A percentile compares a stretch with the other conserved stretches of the same genome.
Evolutionary conservation across 1,140 invertebrate species (phyloP).

Genomic region (Macrobrachium rosenbergii): DNA sequence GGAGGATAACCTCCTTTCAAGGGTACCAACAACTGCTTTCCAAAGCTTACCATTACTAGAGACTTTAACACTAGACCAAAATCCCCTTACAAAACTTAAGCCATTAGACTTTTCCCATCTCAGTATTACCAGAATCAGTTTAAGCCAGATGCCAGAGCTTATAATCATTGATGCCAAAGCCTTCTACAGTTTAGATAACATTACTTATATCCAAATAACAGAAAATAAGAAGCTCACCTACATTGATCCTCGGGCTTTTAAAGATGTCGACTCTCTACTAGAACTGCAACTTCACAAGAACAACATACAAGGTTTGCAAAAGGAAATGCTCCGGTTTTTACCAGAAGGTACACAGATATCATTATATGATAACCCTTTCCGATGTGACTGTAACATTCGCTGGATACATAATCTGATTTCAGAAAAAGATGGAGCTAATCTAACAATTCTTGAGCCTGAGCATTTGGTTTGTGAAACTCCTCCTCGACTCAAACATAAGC

Average conservation of each 20-base stretch:
- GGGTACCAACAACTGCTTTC: slow-evolving; percentile 65
- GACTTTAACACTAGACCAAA: slow-evolving; percentile 66
- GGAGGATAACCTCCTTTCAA: slow-evolving; percentile 67
- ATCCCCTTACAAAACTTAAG: slow-evolving; percentile 68
- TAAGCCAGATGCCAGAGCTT: slow-evolving; percentile 70
- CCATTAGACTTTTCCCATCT: slow-evolving; percentile 69
- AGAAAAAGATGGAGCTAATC: slow-evolving; percentile 52
- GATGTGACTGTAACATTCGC: slow-evolving; percentile 73
- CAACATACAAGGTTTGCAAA: slow-evolving; percentile 69
- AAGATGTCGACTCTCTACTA: slow-evolving; percentile 68
- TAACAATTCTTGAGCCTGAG: slow-evolving; percentile 66
- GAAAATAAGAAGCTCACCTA: slow-evolving; percentile 70
- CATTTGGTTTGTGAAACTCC: slow-evolving; percentile 70
- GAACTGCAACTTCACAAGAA: slow-evolving; percentile 71
- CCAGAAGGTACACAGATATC: slow-evolving; percentile 69
- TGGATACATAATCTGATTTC: slow-evolving; percentile 69
- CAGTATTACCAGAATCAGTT: slow-evolving; percentile 68
- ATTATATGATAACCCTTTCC: slow-evolving; percentile 71
- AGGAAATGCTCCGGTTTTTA: slow-evolving; percentile 67
- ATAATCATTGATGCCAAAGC: slow-evolving; percentile 69
- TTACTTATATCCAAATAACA: slow-evolving; percentile 69
- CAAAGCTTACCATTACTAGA: slow-evolving; percentile 65
- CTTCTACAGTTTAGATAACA: slow-evolving; percentile 70
- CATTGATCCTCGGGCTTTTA: slow-evolving; percentile 70
- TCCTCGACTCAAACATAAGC: slow-evolving; percentile 64